Conservation (phyloP, 2,797 vertebrate species). For the Rhabdomys pumilio region DNA sequence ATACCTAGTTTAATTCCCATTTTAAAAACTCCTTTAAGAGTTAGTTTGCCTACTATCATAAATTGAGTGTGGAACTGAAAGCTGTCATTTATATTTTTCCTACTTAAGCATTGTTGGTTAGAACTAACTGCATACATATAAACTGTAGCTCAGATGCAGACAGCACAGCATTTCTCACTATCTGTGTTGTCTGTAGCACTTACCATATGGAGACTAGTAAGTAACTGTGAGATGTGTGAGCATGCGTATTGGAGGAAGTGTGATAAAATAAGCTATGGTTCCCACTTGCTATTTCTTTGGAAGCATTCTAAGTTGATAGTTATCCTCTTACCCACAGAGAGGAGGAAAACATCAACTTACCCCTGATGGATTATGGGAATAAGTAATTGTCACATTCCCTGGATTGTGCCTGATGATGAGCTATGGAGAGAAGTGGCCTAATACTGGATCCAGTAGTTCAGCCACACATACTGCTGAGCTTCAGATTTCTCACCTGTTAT, state of each 20-base stretch:
- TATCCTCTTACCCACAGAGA: not conserved
- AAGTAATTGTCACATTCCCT: not conserved
- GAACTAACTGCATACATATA: conserved; percentile 64
- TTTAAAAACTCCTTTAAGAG: conserved; percentile 52
- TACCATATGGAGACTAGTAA: conserved; percentile 62
- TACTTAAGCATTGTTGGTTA: conserved; percentile 34
- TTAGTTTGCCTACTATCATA: conserved; percentile 45
- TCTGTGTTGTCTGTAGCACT: conserved; percentile 49
- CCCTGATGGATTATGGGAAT: not conserved
- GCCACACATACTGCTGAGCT: not conserved
- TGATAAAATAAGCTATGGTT: conserved; percentile 37
- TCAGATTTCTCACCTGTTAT: not conserved
- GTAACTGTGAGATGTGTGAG: conserved; percentile 24
- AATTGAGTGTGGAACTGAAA: conserved; percentile 41
- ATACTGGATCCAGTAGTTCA: not conserved
- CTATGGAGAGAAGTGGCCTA: not conserved
- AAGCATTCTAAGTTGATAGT: conserved; percentile 48
- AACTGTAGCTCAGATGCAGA: conserved; percentile 60
- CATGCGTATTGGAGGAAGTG: not conserved
- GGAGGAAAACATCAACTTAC: not conserved
- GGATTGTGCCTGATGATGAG: not conserved
- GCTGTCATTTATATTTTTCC: not conserved
- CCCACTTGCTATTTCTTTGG: conserved; percentile 21
- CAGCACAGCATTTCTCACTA: not conserved
- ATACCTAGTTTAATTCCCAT: conserved; percentile 47